Evolutionary conservation across 2,797 vertebrate genomes (phyloP), one percentile per base, ranked within the genome.

Genomic region (Huso huso): DNA sequence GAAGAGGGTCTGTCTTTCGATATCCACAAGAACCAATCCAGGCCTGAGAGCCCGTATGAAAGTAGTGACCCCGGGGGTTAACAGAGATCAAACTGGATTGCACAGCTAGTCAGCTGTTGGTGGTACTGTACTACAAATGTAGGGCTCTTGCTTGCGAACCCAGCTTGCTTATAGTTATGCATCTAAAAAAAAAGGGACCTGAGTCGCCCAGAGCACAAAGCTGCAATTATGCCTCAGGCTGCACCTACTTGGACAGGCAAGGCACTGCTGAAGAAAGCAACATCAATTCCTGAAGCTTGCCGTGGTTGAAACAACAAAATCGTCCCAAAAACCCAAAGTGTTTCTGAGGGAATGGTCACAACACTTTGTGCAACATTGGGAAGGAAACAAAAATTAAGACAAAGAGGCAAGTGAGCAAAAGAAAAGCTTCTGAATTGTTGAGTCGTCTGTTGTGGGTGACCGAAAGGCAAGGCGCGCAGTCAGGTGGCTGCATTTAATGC

Each of bases 241-340:
- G 88, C 88, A 88, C 88, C 89, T 90, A 88, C 86, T 84, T 69
- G 51, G 77, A 68, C 72, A 75, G 75, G 65, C 74, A 69, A 73
- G 62, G 66, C 51, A 67, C 68, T 66, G 71, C 63, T 77, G 68
- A 79, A 77, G 75, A 75, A 78, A 80, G 84, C 84, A 84, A 76
- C 78, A 74, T 73, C 81, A 83, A 84, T 88, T 88, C 83, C 81
- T 87, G 79, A 79, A 61, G 63, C 72, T 70, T 63, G 51, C 15
- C 7, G n/a, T 52, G 10, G 12, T 8, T 48, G 52, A 1, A 49
- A 68, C 66, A 72, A 72, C 69, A 64, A 70, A 60, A 55, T 64
- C 3, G 0, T 58, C 57, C 51, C 69, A 66, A 79, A 78, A 79
- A 79, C 18, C 18, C 18, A 78, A 78, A 78, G 76, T 75, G 83